These are phyloP conservation scores for Panorpa germanica DNA, from an alignment of 2,888 invertebrate genomes.

Conservation along the genomic window DNA sequence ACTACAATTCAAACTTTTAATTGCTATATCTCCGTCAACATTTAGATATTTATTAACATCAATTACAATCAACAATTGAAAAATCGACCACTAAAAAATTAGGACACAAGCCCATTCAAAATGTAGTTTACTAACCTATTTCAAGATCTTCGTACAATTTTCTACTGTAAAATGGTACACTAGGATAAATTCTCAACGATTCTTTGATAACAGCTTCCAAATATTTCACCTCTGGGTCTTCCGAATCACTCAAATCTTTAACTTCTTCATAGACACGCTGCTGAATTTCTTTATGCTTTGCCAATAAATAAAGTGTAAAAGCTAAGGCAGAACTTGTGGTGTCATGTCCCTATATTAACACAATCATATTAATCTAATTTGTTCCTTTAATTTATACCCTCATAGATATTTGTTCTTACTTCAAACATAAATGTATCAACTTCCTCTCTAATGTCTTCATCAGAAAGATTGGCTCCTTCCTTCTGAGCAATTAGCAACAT, in stretches of 20 bases:
- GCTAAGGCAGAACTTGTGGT: slow-evolving; percentile 32
- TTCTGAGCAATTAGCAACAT: slow-evolving; percentile 27
- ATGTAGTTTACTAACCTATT: slow-evolving; percentile 19
- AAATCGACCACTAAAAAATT: too few species aligned
- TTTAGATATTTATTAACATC: too few species aligned
- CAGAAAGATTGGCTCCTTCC: slow-evolving; percentile 23
- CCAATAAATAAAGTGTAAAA: slow-evolving; percentile 29
- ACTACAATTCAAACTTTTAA: too few species aligned
- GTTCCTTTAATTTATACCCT: slow-evolving; percentile 17
- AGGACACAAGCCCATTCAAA: too few species aligned
- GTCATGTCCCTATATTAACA: slow-evolving; percentile 26
- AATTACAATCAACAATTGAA: too few species aligned
- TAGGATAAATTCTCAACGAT: slow-evolving; percentile 31
- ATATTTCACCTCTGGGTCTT: slow-evolving; percentile 25
- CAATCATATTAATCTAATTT: slow-evolving; percentile 1
- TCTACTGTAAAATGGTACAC: slow-evolving; percentile 29
- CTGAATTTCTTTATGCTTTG: slow-evolving; percentile 27
- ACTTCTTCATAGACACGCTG: slow-evolving; percentile 24
- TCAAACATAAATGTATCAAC: slow-evolving; percentile 38
- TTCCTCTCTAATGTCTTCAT: slow-evolving; percentile 31
- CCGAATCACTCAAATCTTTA: slow-evolving; percentile 19
- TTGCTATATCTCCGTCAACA: too few species aligned
- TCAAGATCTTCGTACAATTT: slow-evolving; percentile 23
- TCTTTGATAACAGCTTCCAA: slow-evolving; percentile 37
- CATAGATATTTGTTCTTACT: too few species aligned